Percentiles rank a stretch among this genome's conserved stretches.
Conservation (phyloP, 2,888 invertebrate species). For the Ochropleura plecta region DNA sequence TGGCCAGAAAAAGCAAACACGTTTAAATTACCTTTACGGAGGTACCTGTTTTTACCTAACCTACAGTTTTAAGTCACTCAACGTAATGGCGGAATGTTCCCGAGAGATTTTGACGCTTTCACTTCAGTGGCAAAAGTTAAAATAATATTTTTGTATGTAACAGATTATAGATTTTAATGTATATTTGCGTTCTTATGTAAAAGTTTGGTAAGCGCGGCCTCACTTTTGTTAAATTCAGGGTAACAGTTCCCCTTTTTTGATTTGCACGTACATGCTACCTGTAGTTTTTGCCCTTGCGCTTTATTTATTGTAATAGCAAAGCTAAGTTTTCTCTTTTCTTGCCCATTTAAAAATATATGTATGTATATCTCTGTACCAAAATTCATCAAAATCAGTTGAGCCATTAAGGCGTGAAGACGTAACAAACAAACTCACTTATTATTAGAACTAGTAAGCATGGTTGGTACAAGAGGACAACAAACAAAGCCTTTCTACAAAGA, state of each 20-base stretch:
- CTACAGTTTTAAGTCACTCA: constrained; percentile 40
- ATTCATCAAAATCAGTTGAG: too few species aligned
- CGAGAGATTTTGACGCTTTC: constrained; percentile 24
- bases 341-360: too few species aligned
- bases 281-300: too few species aligned
- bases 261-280: too few species aligned
- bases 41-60: constrained; percentile 37
- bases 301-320: too few species aligned
- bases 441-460: too few species aligned
- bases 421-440: too few species aligned
- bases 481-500: constrained; percentile 36
- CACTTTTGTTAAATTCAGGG: too few species aligned
- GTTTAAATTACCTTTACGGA: constrained; percentile 51
- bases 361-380: too few species aligned
- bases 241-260: too few species aligned
- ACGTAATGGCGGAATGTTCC: constrained; percentile 12
- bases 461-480: constrained; percentile 12
- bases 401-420: too few species aligned
- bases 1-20: constrained; percentile 66
- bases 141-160: constrained; percentile 16
- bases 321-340: too few species aligned
- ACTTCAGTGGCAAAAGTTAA: constrained; percentile 16
- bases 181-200: not conserved
- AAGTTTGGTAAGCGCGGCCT: not conserved
- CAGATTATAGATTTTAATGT: not conserved